A percentile compares a stretch with the other conserved stretches of the same genome.
Evolutionary conservation across 2,113 vertebrate genomes (phyloP).

Genomic region (Chrysemys picta): DNA sequence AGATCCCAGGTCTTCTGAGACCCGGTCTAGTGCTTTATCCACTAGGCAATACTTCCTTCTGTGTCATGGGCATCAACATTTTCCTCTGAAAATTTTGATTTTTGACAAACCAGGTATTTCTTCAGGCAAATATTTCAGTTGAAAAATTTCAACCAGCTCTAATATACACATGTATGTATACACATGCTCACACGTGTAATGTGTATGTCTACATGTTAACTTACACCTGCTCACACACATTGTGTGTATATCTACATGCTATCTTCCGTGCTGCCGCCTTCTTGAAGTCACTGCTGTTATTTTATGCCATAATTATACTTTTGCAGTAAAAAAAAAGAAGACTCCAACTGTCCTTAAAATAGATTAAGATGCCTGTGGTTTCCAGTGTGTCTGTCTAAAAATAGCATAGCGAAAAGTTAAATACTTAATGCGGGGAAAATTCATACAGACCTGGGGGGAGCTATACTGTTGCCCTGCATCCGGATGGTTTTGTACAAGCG

Average conservation of each 20-base stretch:
- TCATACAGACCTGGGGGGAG: not conserved
- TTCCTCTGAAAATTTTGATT: not conserved
- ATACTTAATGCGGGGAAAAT: not conserved
- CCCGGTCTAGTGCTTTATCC: not conserved
- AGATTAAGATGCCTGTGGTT: not conserved
- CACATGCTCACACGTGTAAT: not conserved
- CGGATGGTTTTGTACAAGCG: constrained; percentile 10
- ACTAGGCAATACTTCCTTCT: not conserved
- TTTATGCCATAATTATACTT: not conserved
- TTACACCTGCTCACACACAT: not conserved
- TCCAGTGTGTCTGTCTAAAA: not conserved
- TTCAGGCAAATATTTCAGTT: not conserved
- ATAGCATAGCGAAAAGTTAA: not conserved
- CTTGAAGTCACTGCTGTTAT: not conserved
- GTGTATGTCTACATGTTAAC: not conserved
- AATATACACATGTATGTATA: not conserved
- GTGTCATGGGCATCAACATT: accelerated
- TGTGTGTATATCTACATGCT: not conserved
- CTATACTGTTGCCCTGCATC: not conserved
- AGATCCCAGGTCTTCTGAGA: not conserved
- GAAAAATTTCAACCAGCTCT: not conserved
- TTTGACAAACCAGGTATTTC: not conserved
- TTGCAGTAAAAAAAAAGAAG: not conserved
- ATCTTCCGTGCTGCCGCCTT: not conserved
- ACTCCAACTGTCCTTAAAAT: not conserved